Percentiles rank a stretch among this genome's conserved stretches.
These are phyloP conservation scores for Plebejus argus DNA, from an alignment of 2,888 invertebrate species.

Conservation along the genomic window DNA sequence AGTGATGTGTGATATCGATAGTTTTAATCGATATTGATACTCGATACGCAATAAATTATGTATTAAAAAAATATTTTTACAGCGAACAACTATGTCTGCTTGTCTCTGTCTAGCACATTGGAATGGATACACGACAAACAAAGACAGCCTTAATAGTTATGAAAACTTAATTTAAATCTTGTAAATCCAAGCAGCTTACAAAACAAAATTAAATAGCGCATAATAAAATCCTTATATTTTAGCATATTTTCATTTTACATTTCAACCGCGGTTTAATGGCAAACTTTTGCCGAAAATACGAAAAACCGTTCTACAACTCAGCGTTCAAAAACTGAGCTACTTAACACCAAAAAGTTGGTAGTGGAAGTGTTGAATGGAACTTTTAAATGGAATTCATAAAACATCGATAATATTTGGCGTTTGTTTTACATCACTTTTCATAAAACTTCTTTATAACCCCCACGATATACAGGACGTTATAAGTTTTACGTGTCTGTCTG, in stretches of 20 bases:
- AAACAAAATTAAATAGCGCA: neutral
- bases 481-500: too few species aligned
- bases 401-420: conserved; percentile 30
- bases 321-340: neutral
- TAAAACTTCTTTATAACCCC: neutral
- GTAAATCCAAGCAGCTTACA: neutral
- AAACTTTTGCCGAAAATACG: conserved; percentile 18
- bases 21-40: neutral
- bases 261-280: neutral
- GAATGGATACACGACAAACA: too few species aligned
- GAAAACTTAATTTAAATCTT: neutral
- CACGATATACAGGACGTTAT: neutral
- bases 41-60: too few species aligned
- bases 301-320: neutral
- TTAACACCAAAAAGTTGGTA: conserved; percentile 19
- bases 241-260: neutral
- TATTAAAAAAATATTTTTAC: too few species aligned
- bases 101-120: too few species aligned
- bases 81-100: too few species aligned
- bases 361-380: conserved; percentile 3
- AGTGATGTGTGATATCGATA: neutral
- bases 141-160: neutral
- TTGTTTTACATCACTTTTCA: conserved; percentile 9
- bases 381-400: conserved; percentile 21
- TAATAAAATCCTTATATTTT: neutral